phyloP scores from a whole-genome alignment of 2,888 invertebrate species.

The Cataglyphis livida region DNA sequence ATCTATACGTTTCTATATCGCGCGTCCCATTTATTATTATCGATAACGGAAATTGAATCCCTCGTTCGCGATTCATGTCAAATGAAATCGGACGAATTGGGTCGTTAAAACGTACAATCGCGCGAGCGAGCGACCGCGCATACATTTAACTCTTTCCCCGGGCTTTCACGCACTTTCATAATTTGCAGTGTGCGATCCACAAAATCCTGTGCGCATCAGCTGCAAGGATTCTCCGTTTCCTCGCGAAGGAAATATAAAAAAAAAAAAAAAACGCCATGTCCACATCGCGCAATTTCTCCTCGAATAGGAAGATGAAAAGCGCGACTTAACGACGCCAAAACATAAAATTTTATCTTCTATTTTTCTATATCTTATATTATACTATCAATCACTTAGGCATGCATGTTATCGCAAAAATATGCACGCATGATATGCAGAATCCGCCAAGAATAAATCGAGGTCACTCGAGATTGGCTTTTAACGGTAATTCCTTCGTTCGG shows the following conservation, averaged over 20 bases:
- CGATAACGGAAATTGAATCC: slow-evolving; percentile 34
- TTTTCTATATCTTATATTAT: not conserved
- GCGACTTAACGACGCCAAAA: not conserved
- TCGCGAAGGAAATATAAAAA: not conserved
- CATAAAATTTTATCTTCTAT: not conserved
- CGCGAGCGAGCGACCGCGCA: not conserved
- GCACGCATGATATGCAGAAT: slow-evolving; percentile 60
- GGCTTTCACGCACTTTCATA: slow-evolving; percentile 54
- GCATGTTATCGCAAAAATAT: slow-evolving; percentile 59
- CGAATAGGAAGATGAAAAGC: no score
- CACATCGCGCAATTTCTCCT: slow-evolving; percentile 8
- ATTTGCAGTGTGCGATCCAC: slow-evolving; percentile 22
- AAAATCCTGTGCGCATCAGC: slow-evolving; percentile 37
- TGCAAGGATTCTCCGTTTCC: slow-evolving; percentile 24
- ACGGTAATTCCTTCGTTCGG: slow-evolving; percentile 69
- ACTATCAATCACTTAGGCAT: slow-evolving; percentile 25
- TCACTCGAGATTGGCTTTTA: slow-evolving; percentile 70
- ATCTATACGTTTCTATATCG: slow-evolving; percentile 6
- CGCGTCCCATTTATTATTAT: slow-evolving; percentile 14
- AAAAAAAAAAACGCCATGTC: not conserved
- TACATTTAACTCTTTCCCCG: slow-evolving; percentile 21
- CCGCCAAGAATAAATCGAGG: slow-evolving; percentile 67
- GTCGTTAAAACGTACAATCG: slow-evolving; percentile 29
- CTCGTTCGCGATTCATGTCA: slow-evolving; percentile 3
- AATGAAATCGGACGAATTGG: slow-evolving; percentile 35